phyloP scores from a whole-genome alignment of 2,888 invertebrate species.

The Stenchaetothrips biformis region DNA sequence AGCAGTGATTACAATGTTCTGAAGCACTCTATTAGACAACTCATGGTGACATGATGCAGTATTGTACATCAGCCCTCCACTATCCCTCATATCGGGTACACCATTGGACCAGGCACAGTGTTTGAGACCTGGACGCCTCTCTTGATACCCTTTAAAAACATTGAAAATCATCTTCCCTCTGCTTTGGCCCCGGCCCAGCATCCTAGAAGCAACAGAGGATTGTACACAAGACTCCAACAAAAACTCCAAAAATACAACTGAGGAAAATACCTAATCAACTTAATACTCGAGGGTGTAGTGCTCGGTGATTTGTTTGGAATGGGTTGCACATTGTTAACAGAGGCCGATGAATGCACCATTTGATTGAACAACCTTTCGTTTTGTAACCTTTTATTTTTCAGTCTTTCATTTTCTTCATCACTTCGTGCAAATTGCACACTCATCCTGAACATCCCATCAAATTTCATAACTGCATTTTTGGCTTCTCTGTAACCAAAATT shows the following conservation, averaged over 20 bases:
- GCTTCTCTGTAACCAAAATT: not conserved
- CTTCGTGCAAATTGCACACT: not conserved
- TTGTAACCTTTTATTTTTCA: not conserved
- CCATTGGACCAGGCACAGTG: not conserved
- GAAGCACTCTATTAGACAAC: not conserved
- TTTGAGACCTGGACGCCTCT: not conserved
- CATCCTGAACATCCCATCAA: not conserved
- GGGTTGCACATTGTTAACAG: not conserved
- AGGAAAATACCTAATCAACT: not conserved
- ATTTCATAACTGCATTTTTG: not conserved
- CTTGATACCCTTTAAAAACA: not conserved
- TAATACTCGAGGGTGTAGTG: not conserved
- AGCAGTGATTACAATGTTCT: not conserved
- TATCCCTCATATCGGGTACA: not conserved
- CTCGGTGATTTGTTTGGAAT: not conserved
- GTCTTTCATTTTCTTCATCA: slow-evolving; percentile 11
- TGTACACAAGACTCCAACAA: not conserved
- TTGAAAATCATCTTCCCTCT: not conserved
- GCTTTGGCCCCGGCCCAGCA: not conserved
- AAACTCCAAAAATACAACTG: too few relatives aligned
- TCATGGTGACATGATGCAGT: not conserved
- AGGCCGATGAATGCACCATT: not conserved
- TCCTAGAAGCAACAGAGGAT: not conserved
- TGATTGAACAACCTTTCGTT: not conserved
- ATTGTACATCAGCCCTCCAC: not conserved